These are phyloP conservation scores for Brachynemurus nebulosus DNA, from an alignment of 2,888 invertebrate genomes.

Conservation along the genomic window DNA sequence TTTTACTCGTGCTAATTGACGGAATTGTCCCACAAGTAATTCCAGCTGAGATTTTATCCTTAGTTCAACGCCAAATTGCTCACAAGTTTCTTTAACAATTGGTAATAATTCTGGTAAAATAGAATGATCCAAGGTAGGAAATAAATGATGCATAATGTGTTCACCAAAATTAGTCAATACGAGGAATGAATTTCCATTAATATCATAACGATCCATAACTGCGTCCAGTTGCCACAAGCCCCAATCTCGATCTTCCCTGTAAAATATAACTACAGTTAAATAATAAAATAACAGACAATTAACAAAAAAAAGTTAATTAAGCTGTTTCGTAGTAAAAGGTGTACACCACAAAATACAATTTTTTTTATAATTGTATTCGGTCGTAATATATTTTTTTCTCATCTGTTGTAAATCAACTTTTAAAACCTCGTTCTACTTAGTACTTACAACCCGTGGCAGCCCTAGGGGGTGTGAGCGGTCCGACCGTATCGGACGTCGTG, in stretches of 20 bases:
- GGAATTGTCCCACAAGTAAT: slow-evolving; percentile 51
- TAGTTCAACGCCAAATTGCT: slow-evolving; percentile 44
- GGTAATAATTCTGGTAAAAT: slow-evolving; percentile 51
- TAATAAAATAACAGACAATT: no score
- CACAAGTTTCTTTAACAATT: slow-evolving; percentile 44
- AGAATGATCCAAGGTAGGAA: slow-evolving; percentile 68
- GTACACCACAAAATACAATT: no score
- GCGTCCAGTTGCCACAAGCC: slow-evolving; percentile 64
- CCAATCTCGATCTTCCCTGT: slow-evolving; percentile 50
- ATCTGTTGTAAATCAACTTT: no score
- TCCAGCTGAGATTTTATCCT: slow-evolving; percentile 39
- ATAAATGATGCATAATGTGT: slow-evolving; percentile 65
- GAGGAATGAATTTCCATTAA: slow-evolving; percentile 49
- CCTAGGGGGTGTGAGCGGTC: no score
- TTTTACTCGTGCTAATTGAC: slow-evolving; percentile 37
- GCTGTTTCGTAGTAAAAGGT: no score
- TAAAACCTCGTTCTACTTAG: no score
- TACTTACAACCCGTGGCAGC: no score
- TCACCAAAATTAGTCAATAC: slow-evolving; percentile 62
- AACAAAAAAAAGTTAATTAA: no score
- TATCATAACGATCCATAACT: slow-evolving; percentile 53
- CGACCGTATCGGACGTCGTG: no score
- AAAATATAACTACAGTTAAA: no score
- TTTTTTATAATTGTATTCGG: no score
- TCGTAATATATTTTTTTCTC: no score